Conservation (phyloP, 2,797 vertebrate species). For the Geotrypetes seraphini region DNA sequence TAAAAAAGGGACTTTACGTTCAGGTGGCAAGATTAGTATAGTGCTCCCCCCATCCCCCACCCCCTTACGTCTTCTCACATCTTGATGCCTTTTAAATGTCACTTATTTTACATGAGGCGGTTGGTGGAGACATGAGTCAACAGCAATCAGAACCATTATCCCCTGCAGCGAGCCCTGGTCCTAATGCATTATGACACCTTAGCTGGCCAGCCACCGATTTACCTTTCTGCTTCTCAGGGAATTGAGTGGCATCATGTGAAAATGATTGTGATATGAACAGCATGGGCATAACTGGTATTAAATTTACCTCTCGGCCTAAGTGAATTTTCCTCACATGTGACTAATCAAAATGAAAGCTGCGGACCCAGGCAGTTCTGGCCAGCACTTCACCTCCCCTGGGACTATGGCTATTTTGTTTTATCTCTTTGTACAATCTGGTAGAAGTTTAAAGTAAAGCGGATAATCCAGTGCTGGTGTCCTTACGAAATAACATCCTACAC, state of each 20-base stretch:
- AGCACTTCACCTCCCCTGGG: constrained; percentile 65
- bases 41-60: constrained; percentile 37
- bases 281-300: constrained; percentile 90
- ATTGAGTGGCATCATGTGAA: constrained; percentile 93
- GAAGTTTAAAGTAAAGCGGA: constrained; percentile 75
- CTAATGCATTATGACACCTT: constrained; percentile 80
- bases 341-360: constrained; percentile 93
- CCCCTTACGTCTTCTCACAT: constrained; percentile 53
- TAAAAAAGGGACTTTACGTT: constrained; percentile 55
- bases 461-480: constrained; percentile 73
- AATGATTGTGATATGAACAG: constrained; percentile 93
- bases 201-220: constrained; percentile 72
- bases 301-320: constrained; percentile 83
- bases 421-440: constrained; percentile 77
- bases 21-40: constrained; percentile 62
- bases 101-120: constrained; percentile 85
- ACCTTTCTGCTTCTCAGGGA: constrained; percentile 82
- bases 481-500: constrained; percentile 77
- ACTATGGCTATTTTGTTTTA: constrained; percentile 75
- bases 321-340: constrained; percentile 86
- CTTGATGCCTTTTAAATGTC: constrained; percentile 83
- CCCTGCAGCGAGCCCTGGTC: constrained; percentile 71
- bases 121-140: constrained; percentile 72
- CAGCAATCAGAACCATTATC: constrained; percentile 89
- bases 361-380: constrained; percentile 78